Base-by-base conservation (phyloP, 1,140 invertebrate genomes). In the Forficula auricularia region DNA sequence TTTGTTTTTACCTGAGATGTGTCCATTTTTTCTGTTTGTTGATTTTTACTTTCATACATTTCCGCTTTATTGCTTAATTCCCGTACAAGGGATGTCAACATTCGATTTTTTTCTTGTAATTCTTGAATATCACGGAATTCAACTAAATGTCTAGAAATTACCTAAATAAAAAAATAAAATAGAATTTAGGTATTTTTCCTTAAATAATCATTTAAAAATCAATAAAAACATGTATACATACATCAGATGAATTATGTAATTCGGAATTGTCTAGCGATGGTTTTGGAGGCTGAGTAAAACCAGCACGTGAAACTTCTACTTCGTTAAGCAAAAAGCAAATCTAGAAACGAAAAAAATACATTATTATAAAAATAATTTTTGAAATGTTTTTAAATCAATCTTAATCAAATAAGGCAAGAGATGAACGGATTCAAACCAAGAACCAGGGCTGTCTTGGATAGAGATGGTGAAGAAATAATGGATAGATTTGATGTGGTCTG, bases 121-220 rank as follows among this genome's bases (percentile, higher is more conserved):
- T 92, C 85, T 57, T 80, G 72, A 47, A 95, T 83, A 52, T 84
- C 81, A 47, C 71, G 73, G 55, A 94, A 96, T 2, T 85, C 88
- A 0, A 94, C 85, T 18, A 92, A 64, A 48, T 79, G 75, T 48
- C 82, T 79, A 10, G 77, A 75, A 42, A 94, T 92, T 9, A 88
- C 72, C 50, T 79, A 66, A 20, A n/a, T 7, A 42, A 40, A 37
- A 40, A 37, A 27, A 7, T 42, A 45, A 31, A 40, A n/a, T n/a
- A 8, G 6, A n/a, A 7, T 20, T 20, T 9, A 7, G 7, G 38
- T 14, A 41, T 19, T n/a, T n/a, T n/a, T n/a, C n/a, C n/a, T n/a
- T n/a, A n/a, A n/a, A n/a, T n/a, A n/a, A n/a, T n/a, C n/a, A n/a
- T 27, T 27, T 10, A 27, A 39, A 19, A 18, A 16, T n/a, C 12